phyloP scores from a whole-genome alignment of 2,888 invertebrate species.

The Athetis lepigone region DNA sequence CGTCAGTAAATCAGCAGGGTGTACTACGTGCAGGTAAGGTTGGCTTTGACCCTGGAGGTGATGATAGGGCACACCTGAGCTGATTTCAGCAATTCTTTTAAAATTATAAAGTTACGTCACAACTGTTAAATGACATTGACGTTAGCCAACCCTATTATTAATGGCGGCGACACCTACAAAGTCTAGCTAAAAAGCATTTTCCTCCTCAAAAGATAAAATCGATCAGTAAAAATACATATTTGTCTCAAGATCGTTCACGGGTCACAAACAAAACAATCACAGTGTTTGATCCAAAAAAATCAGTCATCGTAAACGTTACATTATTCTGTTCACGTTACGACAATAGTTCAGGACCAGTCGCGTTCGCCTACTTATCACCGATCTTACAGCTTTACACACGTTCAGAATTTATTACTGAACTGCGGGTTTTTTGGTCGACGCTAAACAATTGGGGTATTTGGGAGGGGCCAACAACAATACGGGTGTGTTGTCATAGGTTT shows the following conservation, averaged over 20 bases:
- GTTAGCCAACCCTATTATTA: too few relatives aligned
- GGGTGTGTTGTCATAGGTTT: not conserved
- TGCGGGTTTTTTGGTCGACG: conserved; percentile 23
- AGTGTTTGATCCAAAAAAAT: conserved; percentile 25
- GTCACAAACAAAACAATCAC: conserved; percentile 31
- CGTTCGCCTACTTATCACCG: conserved; percentile 39
- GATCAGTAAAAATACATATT: not conserved
- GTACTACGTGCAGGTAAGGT: too few relatives aligned
- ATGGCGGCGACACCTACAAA: too few relatives aligned
- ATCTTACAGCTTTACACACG: conserved; percentile 45
- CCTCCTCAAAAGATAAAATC: too few relatives aligned
- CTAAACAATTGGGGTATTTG: conserved; percentile 29
- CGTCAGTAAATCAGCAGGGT: too few relatives aligned
- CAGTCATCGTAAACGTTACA: conserved; percentile 36
- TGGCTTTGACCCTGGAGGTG: too few relatives aligned
- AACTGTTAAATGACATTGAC: too few relatives aligned
- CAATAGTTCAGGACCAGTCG: conserved; percentile 49
- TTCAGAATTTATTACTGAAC: conserved; percentile 47
- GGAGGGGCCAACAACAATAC: not conserved
- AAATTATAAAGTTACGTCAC: too few relatives aligned
- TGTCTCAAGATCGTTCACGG: conserved; percentile 12
- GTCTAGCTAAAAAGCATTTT: too few relatives aligned
- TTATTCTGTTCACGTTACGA: conserved; percentile 39
- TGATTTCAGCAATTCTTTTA: too few relatives aligned
- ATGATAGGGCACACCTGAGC: too few relatives aligned